Evolutionary conservation across 2,113 vertebrate genomes (phyloP).

Genomic region (Cisticola juncidis): DNA sequence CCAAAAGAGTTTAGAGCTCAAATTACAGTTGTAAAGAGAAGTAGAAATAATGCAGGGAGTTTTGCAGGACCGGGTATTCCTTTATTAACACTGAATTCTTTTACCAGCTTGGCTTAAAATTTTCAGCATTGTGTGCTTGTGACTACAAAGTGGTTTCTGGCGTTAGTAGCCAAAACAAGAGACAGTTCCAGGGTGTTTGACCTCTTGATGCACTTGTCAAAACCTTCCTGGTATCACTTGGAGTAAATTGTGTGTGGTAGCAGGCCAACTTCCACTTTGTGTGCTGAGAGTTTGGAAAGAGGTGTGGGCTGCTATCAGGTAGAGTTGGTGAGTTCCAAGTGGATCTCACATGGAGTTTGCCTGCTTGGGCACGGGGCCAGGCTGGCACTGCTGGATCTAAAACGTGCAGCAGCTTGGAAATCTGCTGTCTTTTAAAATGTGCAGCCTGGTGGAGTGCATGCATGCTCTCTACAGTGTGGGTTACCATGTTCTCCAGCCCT

Average conservation of each 20-base stretch:
- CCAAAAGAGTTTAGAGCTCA: neutral
- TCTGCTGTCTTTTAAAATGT: neutral
- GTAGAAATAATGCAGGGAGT: neutral
- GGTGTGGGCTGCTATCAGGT: neutral
- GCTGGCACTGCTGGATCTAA: neutral
- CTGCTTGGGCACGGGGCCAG: neutral
- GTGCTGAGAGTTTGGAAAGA: neutral
- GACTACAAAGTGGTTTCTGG: neutral
- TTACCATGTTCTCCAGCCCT: neutral
- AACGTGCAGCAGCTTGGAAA: neutral
- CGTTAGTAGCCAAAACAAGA: neutral
- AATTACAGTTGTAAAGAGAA: neutral
- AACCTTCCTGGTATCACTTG: neutral
- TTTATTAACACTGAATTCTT: neutral
- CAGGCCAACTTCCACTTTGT: neutral
- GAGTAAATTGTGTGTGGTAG: neutral
- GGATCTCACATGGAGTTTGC: neutral
- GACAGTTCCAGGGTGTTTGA: neutral
- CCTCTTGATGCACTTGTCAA: neutral
- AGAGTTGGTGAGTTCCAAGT: neutral
- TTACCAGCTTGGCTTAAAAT: neutral
- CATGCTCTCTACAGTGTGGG: neutral
- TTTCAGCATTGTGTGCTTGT: neutral
- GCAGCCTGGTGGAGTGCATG: no score
- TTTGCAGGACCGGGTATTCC: neutral